These are phyloP conservation scores for Myocastor coypus DNA, from an alignment of 2,113 vertebrate genomes.

Conservation along the genomic window DNA sequence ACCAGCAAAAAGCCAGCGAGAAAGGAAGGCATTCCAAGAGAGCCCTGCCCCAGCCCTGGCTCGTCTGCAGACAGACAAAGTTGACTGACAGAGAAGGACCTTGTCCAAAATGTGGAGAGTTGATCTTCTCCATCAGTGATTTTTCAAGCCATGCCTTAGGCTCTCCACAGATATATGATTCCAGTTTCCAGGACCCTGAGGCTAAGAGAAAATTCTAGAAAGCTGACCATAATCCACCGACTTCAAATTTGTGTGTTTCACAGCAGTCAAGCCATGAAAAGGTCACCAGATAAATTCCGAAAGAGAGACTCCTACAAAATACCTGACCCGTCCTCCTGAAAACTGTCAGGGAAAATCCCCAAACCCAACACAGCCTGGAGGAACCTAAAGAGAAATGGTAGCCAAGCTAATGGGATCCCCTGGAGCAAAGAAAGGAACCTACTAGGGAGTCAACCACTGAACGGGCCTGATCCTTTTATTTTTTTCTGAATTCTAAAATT, in stretches of 20 bases:
- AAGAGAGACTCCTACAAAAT: not conserved
- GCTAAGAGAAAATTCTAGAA: not conserved
- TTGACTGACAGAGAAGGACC: not conserved
- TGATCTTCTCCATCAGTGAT: not conserved
- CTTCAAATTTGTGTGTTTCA: not conserved
- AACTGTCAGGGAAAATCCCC: not conserved
- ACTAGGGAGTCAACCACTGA: not conserved
- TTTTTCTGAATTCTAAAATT: slow-evolving; percentile 4
- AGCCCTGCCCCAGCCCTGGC: not conserved
- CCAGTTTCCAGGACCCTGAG: not conserved
- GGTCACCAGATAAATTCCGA: not conserved
- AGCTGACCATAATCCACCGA: not conserved
- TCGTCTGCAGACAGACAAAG: not conserved
- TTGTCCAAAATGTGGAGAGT: not conserved
- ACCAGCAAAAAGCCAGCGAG: not conserved
- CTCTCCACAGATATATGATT: slow-evolving; percentile 17
- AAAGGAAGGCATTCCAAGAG: not conserved
- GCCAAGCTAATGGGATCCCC: not conserved
- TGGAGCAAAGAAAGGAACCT: not conserved
- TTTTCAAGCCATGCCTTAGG: not conserved
- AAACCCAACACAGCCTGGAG: not conserved
- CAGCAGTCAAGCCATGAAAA: not conserved
- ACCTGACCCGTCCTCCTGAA: not conserved
- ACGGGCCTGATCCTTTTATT: not conserved
- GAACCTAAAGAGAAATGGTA: not conserved